Evolutionary conservation across 2,797 vertebrate species (phyloP).

Genomic region (Danio choprae): DNA sequence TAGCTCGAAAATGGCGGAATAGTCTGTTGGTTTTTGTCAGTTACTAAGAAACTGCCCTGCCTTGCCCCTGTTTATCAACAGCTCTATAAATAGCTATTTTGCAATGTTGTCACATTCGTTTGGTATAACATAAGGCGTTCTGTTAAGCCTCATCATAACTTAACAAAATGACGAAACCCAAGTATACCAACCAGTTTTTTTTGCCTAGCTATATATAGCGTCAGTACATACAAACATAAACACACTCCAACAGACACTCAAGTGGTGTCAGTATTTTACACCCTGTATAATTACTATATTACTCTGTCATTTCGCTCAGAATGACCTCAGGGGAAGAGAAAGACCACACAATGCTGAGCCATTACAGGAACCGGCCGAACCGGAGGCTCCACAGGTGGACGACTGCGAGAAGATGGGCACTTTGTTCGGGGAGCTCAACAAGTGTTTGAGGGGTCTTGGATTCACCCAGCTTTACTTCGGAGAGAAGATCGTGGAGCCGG

Average conservation of each 20-base stretch:
- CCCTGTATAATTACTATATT: neutral
- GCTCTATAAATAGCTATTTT: neutral
- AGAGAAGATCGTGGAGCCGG: conserved; percentile 93
- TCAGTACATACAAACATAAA: neutral
- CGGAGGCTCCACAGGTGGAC: conserved; percentile 76
- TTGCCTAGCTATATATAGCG: neutral
- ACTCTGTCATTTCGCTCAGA: conserved; percentile 43
- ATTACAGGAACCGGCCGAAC: conserved; percentile 48
- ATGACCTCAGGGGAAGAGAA: conserved; percentile 34
- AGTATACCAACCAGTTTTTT: neutral
- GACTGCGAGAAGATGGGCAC: conserved; percentile 95
- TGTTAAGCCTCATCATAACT: neutral
- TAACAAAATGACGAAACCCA: neutral
- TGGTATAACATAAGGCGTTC: neutral
- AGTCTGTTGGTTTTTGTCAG: neutral
- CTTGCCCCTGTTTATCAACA: neutral
- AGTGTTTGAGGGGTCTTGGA: conserved; percentile 88
- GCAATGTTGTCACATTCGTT: conserved; percentile 10
- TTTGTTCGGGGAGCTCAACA: conserved; percentile 95
- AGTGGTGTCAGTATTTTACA: neutral
- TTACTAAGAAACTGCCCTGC: neutral
- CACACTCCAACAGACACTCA: neutral
- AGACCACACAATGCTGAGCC: conserved; percentile 23
- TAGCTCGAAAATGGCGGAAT: neutral
- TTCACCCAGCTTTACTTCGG: conserved; percentile 96